These are phyloP conservation scores for Thaleichthys pacificus DNA, from an alignment of 2,797 vertebrate species.

Conservation along the genomic window DNA sequence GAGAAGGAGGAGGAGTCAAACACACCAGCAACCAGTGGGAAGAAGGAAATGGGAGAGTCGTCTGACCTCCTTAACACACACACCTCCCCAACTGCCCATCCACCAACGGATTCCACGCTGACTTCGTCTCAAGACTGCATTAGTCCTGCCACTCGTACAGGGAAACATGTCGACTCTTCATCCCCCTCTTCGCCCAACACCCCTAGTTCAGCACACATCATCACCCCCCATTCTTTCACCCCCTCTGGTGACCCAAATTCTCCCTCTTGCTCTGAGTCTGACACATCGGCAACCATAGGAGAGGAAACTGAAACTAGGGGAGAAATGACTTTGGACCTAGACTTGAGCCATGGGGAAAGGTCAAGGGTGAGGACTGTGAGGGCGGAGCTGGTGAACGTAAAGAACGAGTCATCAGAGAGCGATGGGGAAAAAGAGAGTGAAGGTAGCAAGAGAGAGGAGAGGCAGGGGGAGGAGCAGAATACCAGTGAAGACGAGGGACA, in stretches of 20 bases:
- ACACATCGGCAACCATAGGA: constrained; percentile 1
- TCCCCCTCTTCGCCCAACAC: constrained; percentile 12
- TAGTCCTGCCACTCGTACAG: no score
- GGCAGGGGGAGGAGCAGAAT: constrained; percentile 49
- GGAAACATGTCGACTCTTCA: no score
- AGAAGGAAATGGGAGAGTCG: constrained; percentile 39
- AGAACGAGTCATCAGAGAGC: constrained; percentile 82
- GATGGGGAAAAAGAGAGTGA: constrained; percentile 73
- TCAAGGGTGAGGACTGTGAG: constrained; percentile 56
- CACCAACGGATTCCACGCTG: not conserved
- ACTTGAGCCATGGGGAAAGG: constrained; percentile 28
- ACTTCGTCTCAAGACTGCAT: no score
- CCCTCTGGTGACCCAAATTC: constrained; percentile 7
- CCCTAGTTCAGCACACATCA: not conserved
- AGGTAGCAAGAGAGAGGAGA: constrained; percentile 51
- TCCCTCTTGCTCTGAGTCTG: constrained; percentile 10
- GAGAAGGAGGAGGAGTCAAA: constrained; percentile 43
- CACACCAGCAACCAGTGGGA: constrained; percentile 23
- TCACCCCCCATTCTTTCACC: not conserved
- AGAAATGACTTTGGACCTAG: constrained; percentile 1
- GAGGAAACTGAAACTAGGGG: not conserved
- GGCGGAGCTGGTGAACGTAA: constrained; percentile 75
- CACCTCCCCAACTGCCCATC: constrained; percentile 19
- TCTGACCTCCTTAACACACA: constrained; percentile 46
- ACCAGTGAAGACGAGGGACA: constrained; percentile 58